Evolutionary conservation across 2,888 invertebrate genomes (phyloP).

Genomic region (Dolomedes plantarius): DNA sequence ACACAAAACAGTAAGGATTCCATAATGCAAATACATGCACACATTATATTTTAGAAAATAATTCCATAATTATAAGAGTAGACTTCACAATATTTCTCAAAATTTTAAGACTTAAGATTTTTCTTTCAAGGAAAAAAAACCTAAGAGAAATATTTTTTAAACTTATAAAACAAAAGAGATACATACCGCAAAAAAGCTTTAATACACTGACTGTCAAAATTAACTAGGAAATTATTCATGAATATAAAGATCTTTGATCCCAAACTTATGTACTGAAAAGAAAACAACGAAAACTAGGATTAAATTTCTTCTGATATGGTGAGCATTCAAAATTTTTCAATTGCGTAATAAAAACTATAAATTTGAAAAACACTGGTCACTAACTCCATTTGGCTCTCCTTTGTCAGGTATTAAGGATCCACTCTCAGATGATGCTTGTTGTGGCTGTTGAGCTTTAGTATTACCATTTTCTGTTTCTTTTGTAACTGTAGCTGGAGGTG

Average conservation of each 20-base stretch:
- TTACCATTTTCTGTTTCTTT: conserved; percentile 58
- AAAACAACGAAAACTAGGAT: no score
- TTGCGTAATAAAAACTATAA: no score
- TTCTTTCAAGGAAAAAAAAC: no score
- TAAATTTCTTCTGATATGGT: no score
- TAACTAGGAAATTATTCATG: conserved; percentile 87
- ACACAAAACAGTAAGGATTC: no score
- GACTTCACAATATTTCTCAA: no score
- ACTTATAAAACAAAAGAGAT: neutral
- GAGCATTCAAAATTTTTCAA: no score
- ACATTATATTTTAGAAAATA: no score
- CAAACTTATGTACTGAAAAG: conserved; percentile 85
- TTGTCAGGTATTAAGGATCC: conserved; percentile 84
- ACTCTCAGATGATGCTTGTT: conserved; percentile 74
- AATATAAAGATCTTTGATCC: conserved; percentile 91
- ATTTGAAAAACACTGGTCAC: conserved; percentile 64
- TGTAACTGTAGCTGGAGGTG: conserved; percentile 70
- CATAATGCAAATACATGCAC: no score
- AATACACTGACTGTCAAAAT: conserved; percentile 79
- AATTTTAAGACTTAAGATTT: no score
- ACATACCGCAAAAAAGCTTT: conserved; percentile 74
- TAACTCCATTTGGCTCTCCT: conserved; percentile 85
- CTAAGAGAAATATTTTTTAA: no score
- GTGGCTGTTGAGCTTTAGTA: conserved; percentile 74
- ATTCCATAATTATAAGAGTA: no score